phyloP scores from a whole-genome alignment of 1,140 invertebrate species.

The Drosophila nebulosa region DNA sequence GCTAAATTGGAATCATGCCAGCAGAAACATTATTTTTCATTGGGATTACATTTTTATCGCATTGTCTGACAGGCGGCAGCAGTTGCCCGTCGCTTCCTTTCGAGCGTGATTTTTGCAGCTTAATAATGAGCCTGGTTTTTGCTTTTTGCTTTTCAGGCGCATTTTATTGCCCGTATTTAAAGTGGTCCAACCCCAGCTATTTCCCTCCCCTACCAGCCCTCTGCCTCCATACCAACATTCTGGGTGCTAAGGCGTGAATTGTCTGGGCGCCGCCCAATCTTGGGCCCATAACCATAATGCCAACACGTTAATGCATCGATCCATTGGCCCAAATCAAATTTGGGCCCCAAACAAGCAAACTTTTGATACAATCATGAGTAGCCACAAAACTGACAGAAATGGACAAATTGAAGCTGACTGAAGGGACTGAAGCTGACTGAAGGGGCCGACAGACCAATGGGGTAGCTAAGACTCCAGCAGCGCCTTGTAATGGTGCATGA shows the following conservation, averaged over 20 bases:
- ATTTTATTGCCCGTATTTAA: conserved; percentile 69
- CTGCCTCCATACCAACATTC: no score
- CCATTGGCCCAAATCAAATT: conserved; percentile 44
- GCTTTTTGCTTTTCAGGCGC: conserved; percentile 58
- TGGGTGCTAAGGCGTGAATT: conserved; percentile 41
- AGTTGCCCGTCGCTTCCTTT: conserved; percentile 58
- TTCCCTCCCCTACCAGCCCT: not conserved
- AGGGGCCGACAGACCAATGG: no score
- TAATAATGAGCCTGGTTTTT: conserved; percentile 68
- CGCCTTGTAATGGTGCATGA: conserved; percentile 56
- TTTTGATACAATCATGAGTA: conserved; percentile 38
- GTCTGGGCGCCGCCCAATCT: not conserved
- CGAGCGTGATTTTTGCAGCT: conserved; percentile 80
- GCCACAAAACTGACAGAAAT: conserved; percentile 49
- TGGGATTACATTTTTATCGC: conserved; percentile 81
- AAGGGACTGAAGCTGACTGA: not conserved
- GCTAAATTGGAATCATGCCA: conserved; percentile 73
- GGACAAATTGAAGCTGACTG: conserved; percentile 63
- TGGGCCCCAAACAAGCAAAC: not conserved
- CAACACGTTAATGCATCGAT: conserved; percentile 55
- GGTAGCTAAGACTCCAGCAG: conserved; percentile 21
- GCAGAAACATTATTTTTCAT: conserved; percentile 77
- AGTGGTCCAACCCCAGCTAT: conserved; percentile 5
- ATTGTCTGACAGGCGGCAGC: conserved; percentile 72
- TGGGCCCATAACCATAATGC: conserved; percentile 29